Percentiles rank a stretch among this genome's conserved stretches.
phyloP scores from a whole-genome alignment of 2,113 vertebrate genomes.

The Telmatochromis sp. region DNA sequence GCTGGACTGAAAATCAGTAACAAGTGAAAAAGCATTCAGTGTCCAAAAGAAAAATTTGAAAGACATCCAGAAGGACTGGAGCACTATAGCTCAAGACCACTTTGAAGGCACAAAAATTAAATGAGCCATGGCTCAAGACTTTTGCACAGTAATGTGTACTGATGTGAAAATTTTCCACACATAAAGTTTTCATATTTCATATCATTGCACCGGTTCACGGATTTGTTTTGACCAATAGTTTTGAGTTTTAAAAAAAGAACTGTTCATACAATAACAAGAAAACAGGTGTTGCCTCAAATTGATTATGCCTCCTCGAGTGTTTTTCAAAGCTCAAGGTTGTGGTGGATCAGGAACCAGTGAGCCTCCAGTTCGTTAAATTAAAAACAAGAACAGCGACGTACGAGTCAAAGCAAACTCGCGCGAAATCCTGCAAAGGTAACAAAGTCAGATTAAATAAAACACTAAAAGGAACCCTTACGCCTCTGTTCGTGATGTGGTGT shows the following conservation, averaged over 20 bases:
- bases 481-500: slow-evolving; percentile 8
- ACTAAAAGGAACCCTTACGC: background rate
- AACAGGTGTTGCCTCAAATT: background rate
- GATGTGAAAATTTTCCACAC: background rate
- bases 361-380: background rate
- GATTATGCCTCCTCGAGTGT: background rate
- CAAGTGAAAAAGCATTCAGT: background rate
- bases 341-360: background rate
- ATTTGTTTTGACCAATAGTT: background rate
- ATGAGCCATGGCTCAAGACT: background rate
- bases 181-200: background rate
- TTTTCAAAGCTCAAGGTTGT: background rate
- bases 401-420: background rate
- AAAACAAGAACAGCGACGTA: background rate
- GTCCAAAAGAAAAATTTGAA: background rate
- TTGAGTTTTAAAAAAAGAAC: background rate
- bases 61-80: background rate
- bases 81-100: background rate
- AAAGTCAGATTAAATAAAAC: slow-evolving; percentile 29
- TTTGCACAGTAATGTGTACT: background rate
- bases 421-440: background rate
- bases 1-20: background rate
- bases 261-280: background rate
- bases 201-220: background rate
- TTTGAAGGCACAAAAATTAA: background rate